These are phyloP conservation scores for Vimba vimba DNA, from an alignment of 2,113 vertebrate genomes.

Conservation along the genomic window DNA sequence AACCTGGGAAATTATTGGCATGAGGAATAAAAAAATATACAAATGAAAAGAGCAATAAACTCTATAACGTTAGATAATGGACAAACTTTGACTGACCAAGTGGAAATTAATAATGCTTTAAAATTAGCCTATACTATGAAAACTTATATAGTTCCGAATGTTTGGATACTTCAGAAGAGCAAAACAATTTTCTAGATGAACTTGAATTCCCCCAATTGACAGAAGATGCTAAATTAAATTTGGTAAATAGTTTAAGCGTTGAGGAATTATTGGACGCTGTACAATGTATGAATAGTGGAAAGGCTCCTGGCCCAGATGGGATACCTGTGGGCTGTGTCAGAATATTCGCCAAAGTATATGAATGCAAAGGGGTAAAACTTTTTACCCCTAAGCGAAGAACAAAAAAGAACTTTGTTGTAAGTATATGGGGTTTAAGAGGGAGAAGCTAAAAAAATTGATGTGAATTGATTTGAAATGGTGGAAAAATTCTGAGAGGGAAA, in stretches of 20 bases:
- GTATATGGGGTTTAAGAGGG: too few species aligned
- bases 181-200: not conserved
- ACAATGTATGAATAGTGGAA: not conserved
- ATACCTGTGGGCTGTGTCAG: too few species aligned
- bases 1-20: not conserved
- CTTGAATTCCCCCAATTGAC: not conserved
- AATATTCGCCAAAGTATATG: too few species aligned
- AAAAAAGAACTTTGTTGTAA: too few species aligned
- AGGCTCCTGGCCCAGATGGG: not conserved
- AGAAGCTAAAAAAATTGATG: too few species aligned
- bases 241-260: not conserved
- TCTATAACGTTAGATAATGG: not conserved
- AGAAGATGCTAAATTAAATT: not conserved
- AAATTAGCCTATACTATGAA: constrained; percentile 8
- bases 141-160: constrained; percentile 11
- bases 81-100: not conserved
- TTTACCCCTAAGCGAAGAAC: too few species aligned
- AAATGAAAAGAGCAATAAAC: not conserved
- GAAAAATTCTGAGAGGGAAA: too few species aligned
- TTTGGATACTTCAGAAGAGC: not conserved
- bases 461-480: too few species aligned
- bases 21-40: not conserved
- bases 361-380: too few species aligned
- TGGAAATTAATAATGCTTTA: constrained; percentile 24
- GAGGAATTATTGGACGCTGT: not conserved